Base-by-base conservation (phyloP, 2,797 vertebrate species). In the Trichosurus vulpecula region DNA sequence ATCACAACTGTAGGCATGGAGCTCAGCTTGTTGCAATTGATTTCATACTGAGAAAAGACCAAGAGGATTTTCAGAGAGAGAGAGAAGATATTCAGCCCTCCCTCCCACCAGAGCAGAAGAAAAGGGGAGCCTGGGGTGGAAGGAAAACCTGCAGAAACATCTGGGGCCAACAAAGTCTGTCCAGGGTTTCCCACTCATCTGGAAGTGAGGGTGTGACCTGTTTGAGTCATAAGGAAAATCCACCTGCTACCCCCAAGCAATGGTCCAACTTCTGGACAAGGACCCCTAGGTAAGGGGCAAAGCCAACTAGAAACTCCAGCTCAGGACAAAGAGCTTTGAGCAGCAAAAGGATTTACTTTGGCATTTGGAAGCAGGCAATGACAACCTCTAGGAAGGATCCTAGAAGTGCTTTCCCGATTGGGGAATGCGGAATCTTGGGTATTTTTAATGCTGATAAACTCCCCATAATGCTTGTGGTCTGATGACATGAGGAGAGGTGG, bases 1-100 rank as follows among this genome's bases (percentile, higher is more conserved):
- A 98, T 98, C 94, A 98, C 95, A 93, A 98, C 93, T 0, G 95
- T 92, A 0, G 98, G 98, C 98, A 98, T 96, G 95, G 90, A 96
- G 54, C 93, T 31, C 61, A 98, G 54, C 8, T 61, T 96, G 74
- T 93, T 92, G 29, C 98, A 99, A 97, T 98, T 93, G 52, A 98
- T 89, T 0, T 66, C 41, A 96, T 97, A 98, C 98, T 99, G 94
- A 89, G 94, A 57, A 57, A 66, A 90, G 93, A 61, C 96, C 94
- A 94, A 56, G 51, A 54, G 55, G 3, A 89, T 91, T 61, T 14
- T 95, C 52, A 97, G 19, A 55, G 6, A n/a, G 81, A 14, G 13
- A 0, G 1, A 2, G 10, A 31, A 53, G 54, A 31, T 8, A 22
- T 0, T 2, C 14, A 74, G 52, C 3, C 51, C n/a, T 41, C 3